A percentile compares a stretch with the other conserved stretches of the same genome.
Evolutionary conservation across 2,113 vertebrate species (phyloP).

Genomic region (Podarcis muralis): DNA sequence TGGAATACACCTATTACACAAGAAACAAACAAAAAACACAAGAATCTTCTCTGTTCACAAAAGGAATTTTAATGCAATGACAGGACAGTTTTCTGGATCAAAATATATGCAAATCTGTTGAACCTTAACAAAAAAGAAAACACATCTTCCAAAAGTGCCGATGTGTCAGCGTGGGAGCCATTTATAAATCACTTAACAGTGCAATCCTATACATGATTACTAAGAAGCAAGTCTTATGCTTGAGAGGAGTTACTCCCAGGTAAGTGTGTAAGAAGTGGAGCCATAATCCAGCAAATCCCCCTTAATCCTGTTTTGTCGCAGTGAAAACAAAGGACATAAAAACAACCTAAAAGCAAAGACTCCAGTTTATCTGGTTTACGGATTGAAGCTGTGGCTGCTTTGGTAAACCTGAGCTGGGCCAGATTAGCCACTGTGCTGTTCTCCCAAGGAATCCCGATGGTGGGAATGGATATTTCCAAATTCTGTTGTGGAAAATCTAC

Average conservation of each 20-base stretch:
- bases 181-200: background rate
- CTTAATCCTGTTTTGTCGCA: background rate
- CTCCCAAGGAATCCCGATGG: background rate
- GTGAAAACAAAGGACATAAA: background rate
- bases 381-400: background rate
- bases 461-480: background rate
- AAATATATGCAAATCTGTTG: background rate
- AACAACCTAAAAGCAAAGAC: background rate
- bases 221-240: background rate
- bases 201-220: background rate
- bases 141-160: background rate
- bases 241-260: background rate
- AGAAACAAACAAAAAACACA: background rate
- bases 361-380: background rate
- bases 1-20: background rate
- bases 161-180: background rate
- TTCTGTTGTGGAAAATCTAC: background rate
- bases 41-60: background rate
- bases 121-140: background rate
- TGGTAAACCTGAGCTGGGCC: background rate
- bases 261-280: background rate
- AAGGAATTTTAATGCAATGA: constrained; percentile 20
- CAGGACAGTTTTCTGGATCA: background rate
- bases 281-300: background rate
- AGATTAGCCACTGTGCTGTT: background rate